A percentile compares a stretch with the other conserved stretches of the same genome.
Conservation (phyloP, 2,113 vertebrate species). For the Paraplagusia blochii region DNA sequence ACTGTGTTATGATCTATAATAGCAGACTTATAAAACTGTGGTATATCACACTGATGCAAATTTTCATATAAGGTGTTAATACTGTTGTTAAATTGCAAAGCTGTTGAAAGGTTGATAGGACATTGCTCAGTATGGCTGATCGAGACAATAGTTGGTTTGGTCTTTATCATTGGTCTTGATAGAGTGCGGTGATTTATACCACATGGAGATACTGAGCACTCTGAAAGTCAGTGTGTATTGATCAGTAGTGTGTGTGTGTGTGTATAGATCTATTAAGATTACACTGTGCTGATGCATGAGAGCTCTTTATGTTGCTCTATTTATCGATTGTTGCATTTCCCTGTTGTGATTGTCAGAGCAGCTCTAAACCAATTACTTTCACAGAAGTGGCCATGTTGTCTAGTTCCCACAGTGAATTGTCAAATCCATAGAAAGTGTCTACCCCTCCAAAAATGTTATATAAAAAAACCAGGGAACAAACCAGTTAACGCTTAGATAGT, state of each 20-base stretch:
- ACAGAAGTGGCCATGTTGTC: conserved; percentile 25
- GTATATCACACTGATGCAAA: too few species aligned
- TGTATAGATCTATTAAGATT: conserved; percentile 49
- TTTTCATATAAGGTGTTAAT: too few species aligned
- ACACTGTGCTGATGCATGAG: conserved; percentile 36
- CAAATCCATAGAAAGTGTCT: conserved; percentile 45
- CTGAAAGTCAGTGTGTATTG: conserved; percentile 28
- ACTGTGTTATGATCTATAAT: too few species aligned
- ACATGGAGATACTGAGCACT: conserved; percentile 12
- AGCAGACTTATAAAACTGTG: too few species aligned
- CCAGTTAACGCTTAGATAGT: background rate
- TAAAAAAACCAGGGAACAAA: conserved; percentile 20
- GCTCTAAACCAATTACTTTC: conserved; percentile 34
- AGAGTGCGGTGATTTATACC: conserved; percentile 7
- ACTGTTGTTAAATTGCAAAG: too few species aligned
- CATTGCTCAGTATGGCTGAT: too few species aligned
- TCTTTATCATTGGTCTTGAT: too few species aligned
- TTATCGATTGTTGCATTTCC: conserved; percentile 53
- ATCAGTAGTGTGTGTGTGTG: conserved; percentile 23
- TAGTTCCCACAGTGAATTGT: conserved; percentile 26
- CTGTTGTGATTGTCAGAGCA: conserved; percentile 26
- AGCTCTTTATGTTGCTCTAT: conserved; percentile 43
- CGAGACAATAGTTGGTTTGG: too few species aligned
- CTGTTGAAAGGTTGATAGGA: too few species aligned
- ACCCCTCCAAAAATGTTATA: conserved; percentile 36